A percentile compares a stretch with the other conserved stretches of the same genome.
These are phyloP conservation scores for Drosophila prolongata DNA, from an alignment of 2,888 invertebrate genomes.

Conservation along the genomic window DNA sequence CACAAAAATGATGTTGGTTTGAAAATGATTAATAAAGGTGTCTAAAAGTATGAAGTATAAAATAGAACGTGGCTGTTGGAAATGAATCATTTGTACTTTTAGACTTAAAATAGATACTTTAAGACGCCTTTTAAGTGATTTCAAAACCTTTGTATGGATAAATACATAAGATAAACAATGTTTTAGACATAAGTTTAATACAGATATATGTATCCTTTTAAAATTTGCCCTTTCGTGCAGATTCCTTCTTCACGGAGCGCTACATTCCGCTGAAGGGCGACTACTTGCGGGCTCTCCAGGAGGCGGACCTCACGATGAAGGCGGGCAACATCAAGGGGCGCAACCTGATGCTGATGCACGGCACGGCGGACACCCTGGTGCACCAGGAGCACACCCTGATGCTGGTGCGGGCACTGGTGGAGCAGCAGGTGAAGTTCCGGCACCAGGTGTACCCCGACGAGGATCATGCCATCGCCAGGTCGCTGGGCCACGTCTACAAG, in stretches of 20 bases:
- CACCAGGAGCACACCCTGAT: conserved; percentile 95
- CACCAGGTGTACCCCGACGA: conserved; percentile 96
- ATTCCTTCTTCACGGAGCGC: conserved; percentile 95
- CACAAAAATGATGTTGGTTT: too few relatives aligned
- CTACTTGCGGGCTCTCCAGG: conserved; percentile 89
- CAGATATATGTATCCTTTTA: too few relatives aligned
- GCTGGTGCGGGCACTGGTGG: conserved; percentile 92
- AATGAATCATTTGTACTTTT: too few relatives aligned
- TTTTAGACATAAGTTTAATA: too few relatives aligned
- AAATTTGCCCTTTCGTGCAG: conserved; percentile 83
- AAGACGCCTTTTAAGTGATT: too few relatives aligned
- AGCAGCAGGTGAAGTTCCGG: conserved; percentile 92
- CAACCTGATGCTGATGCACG: conserved; percentile 90
- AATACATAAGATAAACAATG: too few relatives aligned
- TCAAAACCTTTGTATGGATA: too few relatives aligned
- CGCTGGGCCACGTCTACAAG: conserved; percentile 91
- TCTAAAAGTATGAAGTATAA: too few relatives aligned
- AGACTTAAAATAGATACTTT: too few relatives aligned
- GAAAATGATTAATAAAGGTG: too few relatives aligned
- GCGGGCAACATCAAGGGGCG: conserved; percentile 90
- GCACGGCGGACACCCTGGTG: conserved; percentile 93
- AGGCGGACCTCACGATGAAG: conserved; percentile 91
- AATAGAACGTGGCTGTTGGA: too few relatives aligned
- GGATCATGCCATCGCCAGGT: conserved; percentile 90
- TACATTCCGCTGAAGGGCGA: conserved; percentile 92